Percentiles rank a stretch among this genome's conserved stretches.
phyloP scores from a whole-genome alignment of 2,888 invertebrate species.

The Standfussiana lucernea region DNA sequence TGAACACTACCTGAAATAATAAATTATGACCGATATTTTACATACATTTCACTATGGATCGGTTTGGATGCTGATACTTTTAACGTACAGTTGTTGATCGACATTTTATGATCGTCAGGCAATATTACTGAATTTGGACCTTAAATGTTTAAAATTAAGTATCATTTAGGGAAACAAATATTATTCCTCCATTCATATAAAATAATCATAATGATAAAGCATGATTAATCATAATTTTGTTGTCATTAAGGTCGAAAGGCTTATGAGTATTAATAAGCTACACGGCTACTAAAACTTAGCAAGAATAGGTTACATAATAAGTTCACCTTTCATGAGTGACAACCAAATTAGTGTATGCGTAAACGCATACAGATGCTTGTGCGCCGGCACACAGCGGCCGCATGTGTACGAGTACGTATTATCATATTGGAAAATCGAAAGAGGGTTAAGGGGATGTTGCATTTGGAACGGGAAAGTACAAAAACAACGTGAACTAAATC shows the following conservation, averaged over 20 bases:
- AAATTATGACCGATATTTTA: background rate
- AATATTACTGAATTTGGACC: background rate
- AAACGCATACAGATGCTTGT: no score
- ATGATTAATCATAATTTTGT: no score
- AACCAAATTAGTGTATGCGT: no score
- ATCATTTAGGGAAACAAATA: background rate
- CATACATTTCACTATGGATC: background rate
- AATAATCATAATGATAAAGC: no score
- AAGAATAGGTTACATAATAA: no score
- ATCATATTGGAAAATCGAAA: background rate
- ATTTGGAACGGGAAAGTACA: background rate
- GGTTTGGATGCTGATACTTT: background rate
- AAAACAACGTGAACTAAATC: background rate
- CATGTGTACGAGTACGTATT: background rate
- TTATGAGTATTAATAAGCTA: no score
- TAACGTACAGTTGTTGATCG: background rate
- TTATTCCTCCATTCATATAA: background rate
- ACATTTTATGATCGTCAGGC: background rate
- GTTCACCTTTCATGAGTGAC: no score
- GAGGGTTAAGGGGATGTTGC: background rate
- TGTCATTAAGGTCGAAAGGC: no score
- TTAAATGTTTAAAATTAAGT: background rate
- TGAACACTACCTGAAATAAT: slow-evolving; percentile 77
- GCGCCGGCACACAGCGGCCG: no score
- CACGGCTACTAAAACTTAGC: no score